phyloP scores from a whole-genome alignment of 1,140 invertebrate genomes.

The Platorchestia sp. region DNA sequence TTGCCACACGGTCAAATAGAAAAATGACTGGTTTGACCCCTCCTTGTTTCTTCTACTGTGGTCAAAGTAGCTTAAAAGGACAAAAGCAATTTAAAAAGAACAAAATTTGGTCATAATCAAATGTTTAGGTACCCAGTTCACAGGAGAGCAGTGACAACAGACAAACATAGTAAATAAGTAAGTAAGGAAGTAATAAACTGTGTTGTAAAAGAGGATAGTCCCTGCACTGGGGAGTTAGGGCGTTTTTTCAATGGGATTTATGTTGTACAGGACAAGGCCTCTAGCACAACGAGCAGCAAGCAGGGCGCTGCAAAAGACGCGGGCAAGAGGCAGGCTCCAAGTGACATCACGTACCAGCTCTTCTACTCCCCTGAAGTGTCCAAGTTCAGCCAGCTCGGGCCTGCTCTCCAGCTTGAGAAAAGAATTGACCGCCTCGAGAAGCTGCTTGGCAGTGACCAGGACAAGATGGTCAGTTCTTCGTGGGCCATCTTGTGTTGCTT shows the following conservation, averaged over 20 bases:
- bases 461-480: constrained; percentile 73
- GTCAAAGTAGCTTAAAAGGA: too few relatives aligned
- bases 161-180: too few relatives aligned
- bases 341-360: constrained; percentile 76
- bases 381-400: constrained; percentile 80
- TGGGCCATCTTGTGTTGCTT: neutral
- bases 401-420: constrained; percentile 81
- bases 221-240: neutral
- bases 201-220: too few relatives aligned
- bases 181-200: too few relatives aligned
- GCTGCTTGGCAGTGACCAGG: constrained; percentile 78
- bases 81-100: too few relatives aligned
- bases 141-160: too few relatives aligned
- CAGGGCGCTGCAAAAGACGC: neutral
- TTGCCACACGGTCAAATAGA: too few relatives aligned
- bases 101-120: too few relatives aligned
- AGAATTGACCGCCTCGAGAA: constrained; percentile 82
- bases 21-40: too few relatives aligned
- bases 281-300: neutral
- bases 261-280: neutral
- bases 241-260: neutral
- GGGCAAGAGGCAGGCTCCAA: neutral
- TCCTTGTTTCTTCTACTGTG: too few relatives aligned
- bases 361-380: constrained; percentile 77
- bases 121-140: too few relatives aligned